Base-by-base conservation (phyloP, 2,888 invertebrate genomes). In the Cantharis lateralis region DNA sequence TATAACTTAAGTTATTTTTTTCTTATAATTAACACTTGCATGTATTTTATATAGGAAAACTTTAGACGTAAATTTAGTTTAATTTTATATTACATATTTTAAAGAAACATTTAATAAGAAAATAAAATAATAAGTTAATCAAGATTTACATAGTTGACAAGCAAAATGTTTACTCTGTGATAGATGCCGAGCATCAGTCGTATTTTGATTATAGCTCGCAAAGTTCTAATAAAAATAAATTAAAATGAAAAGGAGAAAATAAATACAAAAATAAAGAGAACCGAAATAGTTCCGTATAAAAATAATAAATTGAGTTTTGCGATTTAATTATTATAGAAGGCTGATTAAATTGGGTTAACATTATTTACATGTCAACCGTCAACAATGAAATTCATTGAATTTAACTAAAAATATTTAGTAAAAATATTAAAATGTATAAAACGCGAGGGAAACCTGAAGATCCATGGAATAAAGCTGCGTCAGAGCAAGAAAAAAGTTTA, bases 391-490 rank as follows among this genome's bases (percentile, higher is more conserved):
- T n/a, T 66, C 11, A 7, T 66, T 66, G 4, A n/a, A 66, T 66
- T 66, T 20, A 11, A 20, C 20, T 64, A 20, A 66, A 66, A 66
- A 66, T 48, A 48, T 48, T 66, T 66, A 74, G 63, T 63, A 66
- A 76, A 62, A 68, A 24, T 20, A 13, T 32, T 32, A 71, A 75
- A 70, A 80, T 80, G 79, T 81, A 81, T 66, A 82, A 81, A 74
- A 28, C 76, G 18, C 78, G 83, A 73, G 81, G 81, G 2, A 77
- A 72, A 16, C 81, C 82, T 10, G 71, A 78, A n/a, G 79, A 81
- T 64, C 77, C 80, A 10, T 77, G 63, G 71, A 82, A 81, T 61
- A 7, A 24, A 11, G 78, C 72, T 16, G 78, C 77, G n/a, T 70
- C 15, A 2, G 72, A 71, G 13, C 78, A 80, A 70, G 72, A 76